Conservation (phyloP, 2,888 invertebrate species). For the Terebella lapidaria region DNA sequence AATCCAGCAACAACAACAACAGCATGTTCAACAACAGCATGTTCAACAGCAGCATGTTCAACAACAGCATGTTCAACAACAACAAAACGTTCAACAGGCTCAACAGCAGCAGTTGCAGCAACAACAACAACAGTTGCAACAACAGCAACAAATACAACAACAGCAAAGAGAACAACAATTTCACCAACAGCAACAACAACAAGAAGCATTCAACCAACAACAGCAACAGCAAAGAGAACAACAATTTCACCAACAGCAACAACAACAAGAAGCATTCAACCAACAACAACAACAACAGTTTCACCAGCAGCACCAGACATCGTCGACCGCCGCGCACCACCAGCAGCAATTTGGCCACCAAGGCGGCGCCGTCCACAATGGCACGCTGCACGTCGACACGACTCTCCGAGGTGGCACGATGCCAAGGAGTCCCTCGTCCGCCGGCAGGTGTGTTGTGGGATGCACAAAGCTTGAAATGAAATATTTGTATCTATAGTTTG, state of each 20-base stretch:
- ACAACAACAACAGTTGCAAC: constrained; percentile 7
- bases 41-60: constrained; percentile 8
- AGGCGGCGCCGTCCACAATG: constrained; percentile 6
- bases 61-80: constrained; percentile 12
- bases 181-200: constrained; percentile 8
- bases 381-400: constrained; percentile 38
- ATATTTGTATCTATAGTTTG: too few species aligned
- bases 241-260: constrained; percentile 15
- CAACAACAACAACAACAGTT: constrained; percentile 15
- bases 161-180: constrained; percentile 11
- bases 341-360: neutral
- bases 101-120: constrained; percentile 11
- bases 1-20: constrained; percentile 8
- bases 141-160: constrained; percentile 10
- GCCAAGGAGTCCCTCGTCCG: constrained; percentile 33
- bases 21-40: constrained; percentile 12
- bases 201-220: constrained; percentile 8
- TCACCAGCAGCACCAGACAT: neutral
- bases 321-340: too few species aligned
- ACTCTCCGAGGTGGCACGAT: neutral
- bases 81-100: constrained; percentile 12
- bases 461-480: too few species aligned
- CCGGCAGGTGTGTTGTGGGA: constrained; percentile 33
- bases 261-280: too few species aligned
- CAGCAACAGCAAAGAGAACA: constrained; percentile 18